Evolutionary conservation across 64 coral and sea anemone species (phyloP).

Genomic region (Orbicella faveolata): DNA sequence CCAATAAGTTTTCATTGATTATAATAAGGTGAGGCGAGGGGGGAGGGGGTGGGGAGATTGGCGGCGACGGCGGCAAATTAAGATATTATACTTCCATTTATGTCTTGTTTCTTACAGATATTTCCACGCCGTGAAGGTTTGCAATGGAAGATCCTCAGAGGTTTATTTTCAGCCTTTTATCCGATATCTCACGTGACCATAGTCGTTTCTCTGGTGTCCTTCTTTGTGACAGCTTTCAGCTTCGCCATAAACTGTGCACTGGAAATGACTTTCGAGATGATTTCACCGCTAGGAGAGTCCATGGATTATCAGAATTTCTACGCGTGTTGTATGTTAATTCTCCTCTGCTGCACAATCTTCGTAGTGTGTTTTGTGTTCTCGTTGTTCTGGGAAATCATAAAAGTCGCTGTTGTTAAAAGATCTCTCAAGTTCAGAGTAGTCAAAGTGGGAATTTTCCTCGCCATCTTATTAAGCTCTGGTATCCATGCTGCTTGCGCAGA

Average conservation of each 20-base stretch:
- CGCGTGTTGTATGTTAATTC: slow-evolving; percentile 44
- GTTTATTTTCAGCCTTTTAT: slow-evolving; percentile 5
- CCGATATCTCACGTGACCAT: slow-evolving; percentile 48
- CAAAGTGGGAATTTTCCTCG: slow-evolving; percentile 33
- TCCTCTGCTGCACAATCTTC: slow-evolving; percentile 52
- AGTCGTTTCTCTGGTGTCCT: slow-evolving; percentile 47
- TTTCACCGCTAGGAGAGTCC: slow-evolving; percentile 51
- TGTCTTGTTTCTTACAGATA: slow-evolving; percentile 28
- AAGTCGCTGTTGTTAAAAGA: slow-evolving; percentile 41
- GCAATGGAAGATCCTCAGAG: slow-evolving; percentile 28
- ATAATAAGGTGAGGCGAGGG: too few relatives aligned
- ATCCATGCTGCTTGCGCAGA: slow-evolving; percentile 18
- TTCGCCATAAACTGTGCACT: slow-evolving; percentile 69
- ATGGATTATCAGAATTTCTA: slow-evolving; percentile 32
- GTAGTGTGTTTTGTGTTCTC: slow-evolving; percentile 45
- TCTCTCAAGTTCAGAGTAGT: slow-evolving; percentile 14
- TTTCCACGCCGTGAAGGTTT: slow-evolving; percentile 25
- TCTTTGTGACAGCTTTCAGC: slow-evolving; percentile 67
- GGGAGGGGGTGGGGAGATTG: too few relatives aligned
- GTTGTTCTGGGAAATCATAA: slow-evolving; percentile 68
- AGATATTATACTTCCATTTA: background rate
- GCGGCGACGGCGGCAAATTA: too few relatives aligned
- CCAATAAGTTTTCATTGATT: too few relatives aligned
- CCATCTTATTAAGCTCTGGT: slow-evolving; percentile 21
- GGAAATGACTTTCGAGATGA: slow-evolving; percentile 75